Conservation (phyloP, 2,797 vertebrate genomes). For the Limnodromus scolopaceus region DNA sequence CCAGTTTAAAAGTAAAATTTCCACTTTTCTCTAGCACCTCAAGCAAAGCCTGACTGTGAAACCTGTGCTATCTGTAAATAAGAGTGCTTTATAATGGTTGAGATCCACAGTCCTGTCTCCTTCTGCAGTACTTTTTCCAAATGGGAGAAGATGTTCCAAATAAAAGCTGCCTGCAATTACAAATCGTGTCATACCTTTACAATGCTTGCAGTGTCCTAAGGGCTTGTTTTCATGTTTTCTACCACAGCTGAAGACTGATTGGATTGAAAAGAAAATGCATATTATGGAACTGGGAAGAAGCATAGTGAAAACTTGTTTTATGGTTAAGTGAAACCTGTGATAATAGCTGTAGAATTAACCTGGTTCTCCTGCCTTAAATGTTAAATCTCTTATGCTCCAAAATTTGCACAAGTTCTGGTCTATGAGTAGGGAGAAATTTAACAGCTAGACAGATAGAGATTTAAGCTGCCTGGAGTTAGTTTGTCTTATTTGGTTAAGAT, state of each 20-base stretch:
- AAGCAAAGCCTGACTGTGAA: not conserved
- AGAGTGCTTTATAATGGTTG: not conserved
- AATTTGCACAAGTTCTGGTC: not conserved
- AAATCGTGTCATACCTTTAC: not conserved
- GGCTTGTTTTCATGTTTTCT: not conserved
- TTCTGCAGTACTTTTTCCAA: not conserved
- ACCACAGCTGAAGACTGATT: not conserved
- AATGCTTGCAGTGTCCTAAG: not conserved
- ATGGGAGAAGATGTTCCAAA: not conserved
- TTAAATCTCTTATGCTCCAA: not conserved
- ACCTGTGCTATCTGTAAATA: not conserved
- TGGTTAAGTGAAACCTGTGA: not conserved
- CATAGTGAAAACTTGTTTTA: not conserved
- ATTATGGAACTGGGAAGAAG: not conserved
- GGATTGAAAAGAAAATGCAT: not conserved
- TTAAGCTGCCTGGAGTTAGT: not conserved
- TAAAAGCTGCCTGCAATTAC: conserved; percentile 1
- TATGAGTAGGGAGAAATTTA: not conserved
- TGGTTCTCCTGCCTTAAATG: not conserved
- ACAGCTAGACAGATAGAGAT: not conserved
- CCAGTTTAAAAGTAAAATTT: not conserved
- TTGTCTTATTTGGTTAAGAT: not conserved
- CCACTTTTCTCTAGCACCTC: not conserved
- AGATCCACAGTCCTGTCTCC: not conserved
- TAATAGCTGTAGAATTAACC: not conserved